Conservation (phyloP, 2,888 invertebrate genomes). For the Andrena fulva region DNA sequence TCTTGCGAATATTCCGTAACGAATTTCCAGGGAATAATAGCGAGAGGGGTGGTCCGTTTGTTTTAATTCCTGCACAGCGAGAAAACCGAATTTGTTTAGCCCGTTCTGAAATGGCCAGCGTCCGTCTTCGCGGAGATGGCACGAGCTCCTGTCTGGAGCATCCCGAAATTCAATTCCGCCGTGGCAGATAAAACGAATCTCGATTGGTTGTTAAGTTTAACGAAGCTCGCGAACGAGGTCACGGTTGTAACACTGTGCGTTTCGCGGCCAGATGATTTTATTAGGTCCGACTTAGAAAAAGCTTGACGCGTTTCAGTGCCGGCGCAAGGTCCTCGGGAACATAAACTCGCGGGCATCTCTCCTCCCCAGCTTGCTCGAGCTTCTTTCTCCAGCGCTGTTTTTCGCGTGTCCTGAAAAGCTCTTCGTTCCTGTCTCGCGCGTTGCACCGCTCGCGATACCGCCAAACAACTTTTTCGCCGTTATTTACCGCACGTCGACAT, state of each 20-base stretch:
- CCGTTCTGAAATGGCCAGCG: too few relatives aligned
- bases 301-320: neutral
- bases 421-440: neutral
- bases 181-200: conserved; percentile 23
- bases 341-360: neutral
- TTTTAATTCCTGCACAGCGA: too few relatives aligned
- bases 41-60: too few relatives aligned
- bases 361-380: neutral
- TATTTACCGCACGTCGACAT: neutral
- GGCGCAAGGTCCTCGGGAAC: conserved; percentile 5
- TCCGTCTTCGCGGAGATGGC: too few relatives aligned
- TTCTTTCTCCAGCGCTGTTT: neutral
- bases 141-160: neutral
- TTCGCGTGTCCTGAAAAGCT: neutral
- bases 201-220: conserved; percentile 42
- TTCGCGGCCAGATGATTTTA: conserved; percentile 25
- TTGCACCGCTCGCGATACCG: neutral
- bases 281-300: neutral
- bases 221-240: conserved; percentile 38
- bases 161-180: neutral
- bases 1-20: neutral
- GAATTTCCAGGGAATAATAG: neutral
- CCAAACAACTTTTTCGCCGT: neutral
- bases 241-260: conserved; percentile 32
- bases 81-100: too few relatives aligned